Base-by-base conservation (phyloP, 2,888 invertebrate genomes). In the Agrotis puta region DNA sequence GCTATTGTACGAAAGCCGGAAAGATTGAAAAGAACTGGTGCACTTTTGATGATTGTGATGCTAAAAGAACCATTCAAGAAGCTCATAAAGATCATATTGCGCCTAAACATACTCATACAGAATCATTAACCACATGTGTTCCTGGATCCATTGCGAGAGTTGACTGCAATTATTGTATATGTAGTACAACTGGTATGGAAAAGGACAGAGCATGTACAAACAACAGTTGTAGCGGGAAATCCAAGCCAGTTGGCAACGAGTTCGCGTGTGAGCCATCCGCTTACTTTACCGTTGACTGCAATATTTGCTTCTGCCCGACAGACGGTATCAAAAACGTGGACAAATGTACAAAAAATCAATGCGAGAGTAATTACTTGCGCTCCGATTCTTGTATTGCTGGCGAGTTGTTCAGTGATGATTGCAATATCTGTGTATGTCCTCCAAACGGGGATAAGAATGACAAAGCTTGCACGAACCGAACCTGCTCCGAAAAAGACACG, bases 381-480 rank as follows among this genome's bases (percentile, higher is more conserved):
- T 87, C 94, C 27, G 90, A 90, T 22, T 75, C 81, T 1, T 95
- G 95, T 65, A 76, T 85, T 2, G 90, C 96, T 0, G 94, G 94
- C 0, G 89, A 92, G 22, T 85, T 94, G 2, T 96, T 96, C 72
- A 93, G 92, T 62, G 90, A 92, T 6, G 92, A 91, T 27, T 96
- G 96, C 72, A 96, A 96, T 69, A 92, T 95, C 1, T 96, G 96
- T 67, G 88, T 94, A 0, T 96, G 96, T 74, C 94, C 95, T 24
- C 90, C 91, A 0, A 94, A 93, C 62, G 94, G 95, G 0, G 85
- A 93, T 16, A 95, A 92, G 72, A 75, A 77, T 7, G 93, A 93
- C 22, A 90, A 86, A 75, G 92, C 90, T 0, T 96, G 95, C 61
- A 94, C 94, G 0, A 90, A 92, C 5, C 88, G 92, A 53, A 89